These are phyloP conservation scores for Lycocerus yunnanus DNA, from an alignment of 2,888 invertebrate species.

Conservation along the genomic window DNA sequence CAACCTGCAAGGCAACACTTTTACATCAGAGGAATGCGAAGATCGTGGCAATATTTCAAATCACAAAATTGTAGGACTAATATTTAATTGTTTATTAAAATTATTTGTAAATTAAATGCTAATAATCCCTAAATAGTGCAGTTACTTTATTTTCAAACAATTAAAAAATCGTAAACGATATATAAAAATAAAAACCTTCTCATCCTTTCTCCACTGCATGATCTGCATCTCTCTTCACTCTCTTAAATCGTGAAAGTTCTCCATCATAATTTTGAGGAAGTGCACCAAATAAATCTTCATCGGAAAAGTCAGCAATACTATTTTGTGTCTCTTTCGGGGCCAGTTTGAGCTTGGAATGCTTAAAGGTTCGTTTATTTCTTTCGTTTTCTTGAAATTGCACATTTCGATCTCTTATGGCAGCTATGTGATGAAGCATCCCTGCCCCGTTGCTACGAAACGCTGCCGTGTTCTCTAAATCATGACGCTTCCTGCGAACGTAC, in stretches of 20 bases:
- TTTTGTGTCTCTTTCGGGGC: conserved; percentile 14
- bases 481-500: conserved; percentile 35
- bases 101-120: background rate
- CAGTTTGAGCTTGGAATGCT: background rate
- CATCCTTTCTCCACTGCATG: background rate
- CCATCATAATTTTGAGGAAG: conserved; percentile 53
- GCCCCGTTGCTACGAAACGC: conserved; percentile 40
- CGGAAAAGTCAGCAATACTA: conserved; percentile 45
- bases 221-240: conserved; percentile 45
- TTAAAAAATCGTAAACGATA: background rate
- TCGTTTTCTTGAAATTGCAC: conserved; percentile 31
- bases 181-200: background rate
- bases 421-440: conserved; percentile 39
- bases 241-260: conserved; percentile 51
- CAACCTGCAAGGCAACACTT: too few species aligned
- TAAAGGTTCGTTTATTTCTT: conserved; percentile 21
- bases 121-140: background rate
- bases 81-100: background rate
- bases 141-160: background rate
- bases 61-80: background rate
- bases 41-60: background rate
- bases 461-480: conserved; percentile 36
- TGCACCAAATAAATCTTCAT: conserved; percentile 53
- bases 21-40: too few species aligned
- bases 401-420: conserved; percentile 39